Evolutionary conservation across 2,888 invertebrate species (phyloP).

Genomic region (Nudaria mundana): DNA sequence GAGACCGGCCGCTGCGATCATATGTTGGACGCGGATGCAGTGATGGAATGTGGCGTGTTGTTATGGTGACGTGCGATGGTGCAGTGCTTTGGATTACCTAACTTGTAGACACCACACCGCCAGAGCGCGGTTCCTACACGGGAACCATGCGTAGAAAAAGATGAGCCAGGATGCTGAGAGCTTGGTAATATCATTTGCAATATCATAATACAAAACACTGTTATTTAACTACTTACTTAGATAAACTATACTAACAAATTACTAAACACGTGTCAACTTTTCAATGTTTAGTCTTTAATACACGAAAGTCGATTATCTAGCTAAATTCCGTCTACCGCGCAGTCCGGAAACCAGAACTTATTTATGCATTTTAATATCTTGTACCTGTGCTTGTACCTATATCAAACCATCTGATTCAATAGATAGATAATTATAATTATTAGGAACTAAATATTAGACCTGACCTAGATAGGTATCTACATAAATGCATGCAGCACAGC

Average conservation of each 20-base stretch:
- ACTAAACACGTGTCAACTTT: no score
- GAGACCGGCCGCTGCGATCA: constrained; percentile 72
- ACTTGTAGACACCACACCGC: constrained; percentile 55
- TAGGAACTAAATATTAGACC: no score
- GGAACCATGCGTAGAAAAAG: constrained; percentile 85
- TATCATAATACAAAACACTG: constrained; percentile 14
- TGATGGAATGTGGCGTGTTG: constrained; percentile 78
- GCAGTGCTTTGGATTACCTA: constrained; percentile 63
- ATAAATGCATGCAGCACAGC: no score
- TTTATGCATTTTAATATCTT: no score
- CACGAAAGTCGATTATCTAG: no score
- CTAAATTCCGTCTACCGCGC: no score
- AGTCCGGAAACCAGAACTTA: no score
- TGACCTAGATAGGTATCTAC: no score
- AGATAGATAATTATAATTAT: no score
- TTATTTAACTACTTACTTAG: background rate
- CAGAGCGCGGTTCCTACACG: constrained; percentile 64
- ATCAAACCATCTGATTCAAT: no score
- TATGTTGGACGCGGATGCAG: constrained; percentile 80
- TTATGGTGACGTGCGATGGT: constrained; percentile 74
- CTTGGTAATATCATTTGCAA: constrained; percentile 82
- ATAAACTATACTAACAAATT: background rate
- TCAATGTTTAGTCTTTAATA: no score
- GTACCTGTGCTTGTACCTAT: no score
- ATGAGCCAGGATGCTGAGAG: constrained; percentile 87